A percentile compares a stretch with the other conserved stretches of the same genome.
Evolutionary conservation across 2,113 vertebrate species (phyloP).

Genomic region (Ammodytes marinus): DNA sequence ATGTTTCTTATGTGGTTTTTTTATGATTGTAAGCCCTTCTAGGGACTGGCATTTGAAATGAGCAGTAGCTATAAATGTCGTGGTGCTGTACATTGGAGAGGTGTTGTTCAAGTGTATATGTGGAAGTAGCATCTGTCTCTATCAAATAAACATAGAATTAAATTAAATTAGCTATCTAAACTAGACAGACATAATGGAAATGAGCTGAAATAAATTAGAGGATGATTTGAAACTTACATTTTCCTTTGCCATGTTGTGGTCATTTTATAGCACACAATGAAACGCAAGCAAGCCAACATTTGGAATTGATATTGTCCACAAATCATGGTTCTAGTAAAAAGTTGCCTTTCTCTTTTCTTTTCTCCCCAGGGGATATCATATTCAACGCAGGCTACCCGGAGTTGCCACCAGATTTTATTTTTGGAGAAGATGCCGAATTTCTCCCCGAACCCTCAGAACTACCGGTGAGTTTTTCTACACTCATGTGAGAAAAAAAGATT

Average conservation of each 20-base stretch:
- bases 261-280: background rate
- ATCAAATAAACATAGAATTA: too few species aligned
- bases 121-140: too few species aligned
- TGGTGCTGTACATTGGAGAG: too few species aligned
- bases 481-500: background rate
- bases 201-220: background rate
- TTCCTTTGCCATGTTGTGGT: background rate
- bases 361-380: slow-evolving; percentile 95
- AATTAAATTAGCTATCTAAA: background rate
- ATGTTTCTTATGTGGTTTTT: too few species aligned
- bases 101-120: too few species aligned
- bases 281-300: background rate
- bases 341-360: background rate
- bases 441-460: slow-evolving; percentile 94
- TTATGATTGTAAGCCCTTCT: too few species aligned
- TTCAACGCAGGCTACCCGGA: slow-evolving; percentile 97
- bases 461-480: slow-evolving; percentile 89
- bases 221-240: background rate
- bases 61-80: too few species aligned
- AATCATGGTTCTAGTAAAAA: background rate
- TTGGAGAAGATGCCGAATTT: slow-evolving; percentile 98
- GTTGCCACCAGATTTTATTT: slow-evolving; percentile 98
- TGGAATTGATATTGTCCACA: background rate
- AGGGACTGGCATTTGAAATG: too few species aligned
- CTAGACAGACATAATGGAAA: background rate